These are phyloP conservation scores for Hyposmocoma kahamanoa DNA, from an alignment of 1,140 invertebrate genomes.

Conservation along the genomic window DNA sequence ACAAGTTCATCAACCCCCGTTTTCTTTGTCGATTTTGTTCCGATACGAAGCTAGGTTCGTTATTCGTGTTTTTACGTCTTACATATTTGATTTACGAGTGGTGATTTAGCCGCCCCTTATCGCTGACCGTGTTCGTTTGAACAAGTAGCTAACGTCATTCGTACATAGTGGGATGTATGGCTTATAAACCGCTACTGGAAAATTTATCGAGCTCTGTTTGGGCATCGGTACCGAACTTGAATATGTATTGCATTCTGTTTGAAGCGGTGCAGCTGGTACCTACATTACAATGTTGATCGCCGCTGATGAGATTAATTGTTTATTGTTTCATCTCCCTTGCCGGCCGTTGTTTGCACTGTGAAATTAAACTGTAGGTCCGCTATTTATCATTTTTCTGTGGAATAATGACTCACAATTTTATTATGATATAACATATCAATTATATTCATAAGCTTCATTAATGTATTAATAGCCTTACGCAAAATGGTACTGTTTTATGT, in stretches of 20 bases:
- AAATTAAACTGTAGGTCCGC: neutral
- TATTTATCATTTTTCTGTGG: neutral
- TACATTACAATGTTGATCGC: slow-evolving; percentile 10
- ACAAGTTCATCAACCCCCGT: neutral
- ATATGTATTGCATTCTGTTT: slow-evolving; percentile 14
- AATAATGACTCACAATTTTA: neutral
- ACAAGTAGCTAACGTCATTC: neutral
- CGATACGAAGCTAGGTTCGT: too few species aligned
- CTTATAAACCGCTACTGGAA: neutral
- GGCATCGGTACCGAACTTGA: neutral
- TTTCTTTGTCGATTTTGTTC: neutral
- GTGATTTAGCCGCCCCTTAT: slow-evolving; percentile 22
- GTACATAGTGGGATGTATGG: neutral
- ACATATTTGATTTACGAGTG: slow-evolving; percentile 25
- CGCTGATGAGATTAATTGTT: slow-evolving; percentile 38
- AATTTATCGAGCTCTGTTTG: slow-evolving; percentile 6
- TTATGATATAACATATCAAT: too few species aligned
- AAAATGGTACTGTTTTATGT: too few species aligned
- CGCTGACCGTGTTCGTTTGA: slow-evolving; percentile 20
- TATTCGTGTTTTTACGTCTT: too few species aligned
- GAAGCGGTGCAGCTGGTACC: slow-evolving; percentile 22
- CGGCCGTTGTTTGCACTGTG: slow-evolving; percentile 26
- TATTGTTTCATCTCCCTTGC: slow-evolving; percentile 30
- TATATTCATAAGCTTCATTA: too few species aligned
- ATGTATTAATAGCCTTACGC: too few species aligned